Base-by-base conservation (phyloP, 2,888 invertebrate genomes). In the Amblyteles armatorius region DNA sequence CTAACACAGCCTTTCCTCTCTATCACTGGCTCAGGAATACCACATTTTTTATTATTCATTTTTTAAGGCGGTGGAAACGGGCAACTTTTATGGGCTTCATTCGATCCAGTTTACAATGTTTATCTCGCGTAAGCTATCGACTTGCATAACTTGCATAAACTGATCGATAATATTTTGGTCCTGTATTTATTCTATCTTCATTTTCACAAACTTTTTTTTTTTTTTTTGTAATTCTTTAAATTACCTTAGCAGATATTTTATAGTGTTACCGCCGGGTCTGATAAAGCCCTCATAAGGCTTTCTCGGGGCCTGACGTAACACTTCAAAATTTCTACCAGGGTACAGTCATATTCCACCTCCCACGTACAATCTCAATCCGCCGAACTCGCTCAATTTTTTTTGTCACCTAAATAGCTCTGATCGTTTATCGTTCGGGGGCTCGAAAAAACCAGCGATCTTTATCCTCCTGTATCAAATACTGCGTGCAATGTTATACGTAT, bases 1-100 rank as follows among this genome's bases (percentile, higher is more conserved):
- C 80, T 77, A 63, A 9, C 67, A 50, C 44, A 22, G 63, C 29
- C 1, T 33, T 63, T 29, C 7, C 33, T 33, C 63, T 63, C n/a
- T 29, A 33, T 63, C 63, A 29, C 60, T 6, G 16, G 29, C 63
- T 63, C 63, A 63, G 63, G 33, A 13, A 3, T 63, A 2, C 3
- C 33, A 63, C 33, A 33, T 60, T 60, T 60, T 60, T 60, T 60
- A 29, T 6, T 26, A 29, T 60, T 60, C 16, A 16, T 11, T 57
- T 57, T 33, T 33, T 16, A 29, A 63, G n/a, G n/a, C 0, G 57
- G 26, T 26, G 57, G 26, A 57, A 26, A 57, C 11, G 22, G 11
- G 11, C 57, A 11, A 57, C 0, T 26, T 26, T 26, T 22, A 57
- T 13, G 11, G 57, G 26, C 26, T 13, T 4, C 0, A 13, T 57